These are phyloP conservation scores for Melieria crassipennis DNA, from an alignment of 2,888 invertebrate genomes.

Conservation along the genomic window DNA sequence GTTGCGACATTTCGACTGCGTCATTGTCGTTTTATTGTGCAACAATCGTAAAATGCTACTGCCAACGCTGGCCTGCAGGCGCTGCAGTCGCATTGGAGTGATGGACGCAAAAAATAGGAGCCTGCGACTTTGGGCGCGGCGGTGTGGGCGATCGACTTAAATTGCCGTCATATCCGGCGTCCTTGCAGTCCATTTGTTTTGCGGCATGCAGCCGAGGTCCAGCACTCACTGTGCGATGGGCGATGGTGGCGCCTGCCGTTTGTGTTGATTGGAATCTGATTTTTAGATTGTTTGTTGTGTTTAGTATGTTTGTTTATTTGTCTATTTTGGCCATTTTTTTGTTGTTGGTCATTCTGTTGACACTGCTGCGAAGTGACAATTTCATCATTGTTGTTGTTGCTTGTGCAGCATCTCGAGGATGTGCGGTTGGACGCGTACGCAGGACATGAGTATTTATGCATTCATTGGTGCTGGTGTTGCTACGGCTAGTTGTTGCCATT, in stretches of 20 bases:
- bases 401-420: too few relatives aligned
- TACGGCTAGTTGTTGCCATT: background rate
- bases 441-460: too few relatives aligned
- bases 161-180: constrained; percentile 57
- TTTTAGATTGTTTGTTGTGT: too few relatives aligned
- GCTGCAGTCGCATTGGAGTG: too few relatives aligned
- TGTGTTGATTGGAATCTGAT: too few relatives aligned
- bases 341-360: background rate
- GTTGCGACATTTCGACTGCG: constrained; percentile 40
- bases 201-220: constrained; percentile 23
- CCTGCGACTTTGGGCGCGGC: too few relatives aligned
- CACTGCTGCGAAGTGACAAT: background rate
- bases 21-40: constrained; percentile 45
- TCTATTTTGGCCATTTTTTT: background rate
- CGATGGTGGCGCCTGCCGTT: too few relatives aligned
- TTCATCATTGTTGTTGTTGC: background rate
- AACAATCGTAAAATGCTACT: constrained; percentile 42
- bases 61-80: background rate
- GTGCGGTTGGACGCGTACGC: too few relatives aligned
- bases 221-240: background rate
- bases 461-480: constrained; percentile 2
- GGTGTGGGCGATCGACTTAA: constrained; percentile 52
- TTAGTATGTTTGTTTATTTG: too few relatives aligned
- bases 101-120: too few relatives aligned
- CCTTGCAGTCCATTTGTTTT: constrained; percentile 43